Evolutionary conservation across 2,888 invertebrate species (phyloP).

Genomic region (Onchidella celtica): DNA sequence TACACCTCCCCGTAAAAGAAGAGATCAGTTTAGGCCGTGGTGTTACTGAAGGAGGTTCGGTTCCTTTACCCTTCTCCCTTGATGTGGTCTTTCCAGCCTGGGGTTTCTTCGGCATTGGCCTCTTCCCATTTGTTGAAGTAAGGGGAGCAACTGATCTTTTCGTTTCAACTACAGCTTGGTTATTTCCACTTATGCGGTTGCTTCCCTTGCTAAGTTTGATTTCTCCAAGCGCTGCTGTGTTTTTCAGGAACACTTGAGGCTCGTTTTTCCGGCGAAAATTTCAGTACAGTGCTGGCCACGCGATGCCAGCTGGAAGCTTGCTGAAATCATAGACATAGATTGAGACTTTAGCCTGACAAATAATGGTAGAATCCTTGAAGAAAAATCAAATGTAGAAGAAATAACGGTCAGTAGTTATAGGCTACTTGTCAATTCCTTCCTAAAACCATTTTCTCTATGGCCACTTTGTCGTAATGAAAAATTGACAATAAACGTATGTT

Average conservation of each 20-base stretch:
- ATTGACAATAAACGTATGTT: too few species aligned
- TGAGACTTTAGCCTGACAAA: too few species aligned
- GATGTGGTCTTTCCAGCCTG: slow-evolving; percentile 5
- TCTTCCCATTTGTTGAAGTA: not conserved
- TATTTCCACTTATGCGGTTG: not conserved
- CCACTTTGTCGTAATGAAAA: too few species aligned
- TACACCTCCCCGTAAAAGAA: slow-evolving; percentile 47
- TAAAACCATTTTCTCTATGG: too few species aligned
- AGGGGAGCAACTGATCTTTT: not conserved
- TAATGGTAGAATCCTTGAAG: too few species aligned
- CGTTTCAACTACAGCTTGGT: not conserved
- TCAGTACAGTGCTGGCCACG: slow-evolving; percentile 25
- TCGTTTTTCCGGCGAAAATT: slow-evolving; percentile 48
- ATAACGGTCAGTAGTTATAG: too few species aligned
- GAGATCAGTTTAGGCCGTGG: slow-evolving; percentile 36
- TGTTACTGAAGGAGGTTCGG: not conserved
- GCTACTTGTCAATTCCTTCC: too few species aligned
- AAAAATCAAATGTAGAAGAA: too few species aligned
- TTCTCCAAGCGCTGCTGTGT: slow-evolving; percentile 45
- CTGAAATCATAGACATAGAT: slow-evolving; percentile 13
- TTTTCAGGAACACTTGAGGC: slow-evolving; percentile 18
- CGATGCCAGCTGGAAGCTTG: slow-evolving; percentile 8
- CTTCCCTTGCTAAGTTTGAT: slow-evolving; percentile 41
- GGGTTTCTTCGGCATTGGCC: not conserved
- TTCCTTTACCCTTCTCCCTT: not conserved